Evolutionary conservation across 1,140 invertebrate genomes (phyloP), one percentile per base, ranked within the genome.

Genomic region (Mizuhopecten yessoensis): DNA sequence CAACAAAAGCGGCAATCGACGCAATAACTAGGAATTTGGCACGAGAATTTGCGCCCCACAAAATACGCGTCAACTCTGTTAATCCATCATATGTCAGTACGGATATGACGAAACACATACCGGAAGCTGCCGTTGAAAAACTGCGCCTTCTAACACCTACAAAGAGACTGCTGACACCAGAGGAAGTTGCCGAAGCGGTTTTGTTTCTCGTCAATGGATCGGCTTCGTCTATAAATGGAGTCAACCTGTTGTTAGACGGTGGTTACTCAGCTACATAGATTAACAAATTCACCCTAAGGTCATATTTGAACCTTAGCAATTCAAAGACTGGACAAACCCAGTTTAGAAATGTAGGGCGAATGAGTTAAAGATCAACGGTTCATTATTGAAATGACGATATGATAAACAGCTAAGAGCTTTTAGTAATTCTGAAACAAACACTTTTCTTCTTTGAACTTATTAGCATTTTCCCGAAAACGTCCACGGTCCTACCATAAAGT

Each of bases 81-180:
- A 45, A 89, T 13, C 88, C 87, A 13, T n/a, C 87, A 0, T 87
- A 87, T 87, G 87, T 87, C n/a, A 17, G 36, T 3, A 87, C 87
- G n/a, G 49, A 89, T 23, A 49, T 49, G 49, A 89, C 39, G 9
- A 89, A 89, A 33, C 36, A 39, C 20, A 34, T 89, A 33, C 49
- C 45, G 15, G 49, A 89, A 17, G 49, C 86, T 33, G 34, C n/a
- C 23, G 39, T 36, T 3, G 45, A 87, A 29, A 33, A 57, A 34
- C 86, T 90, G 5, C 57, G 57, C 11, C 23, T 75, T 9, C 57
- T 75, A 29, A 75, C 57, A 75, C 57, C 57, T 75, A 75, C 57
- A 5, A 23, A n/a, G 17, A 75, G 29, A 75, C 23, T 75, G 57
- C 57, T 75, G 57, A 75, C 57, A n/a, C 29, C 57, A 75, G 20